These are phyloP conservation scores for Drosophila mayaguana DNA, from an alignment of 2,888 invertebrate genomes.

Conservation along the genomic window DNA sequence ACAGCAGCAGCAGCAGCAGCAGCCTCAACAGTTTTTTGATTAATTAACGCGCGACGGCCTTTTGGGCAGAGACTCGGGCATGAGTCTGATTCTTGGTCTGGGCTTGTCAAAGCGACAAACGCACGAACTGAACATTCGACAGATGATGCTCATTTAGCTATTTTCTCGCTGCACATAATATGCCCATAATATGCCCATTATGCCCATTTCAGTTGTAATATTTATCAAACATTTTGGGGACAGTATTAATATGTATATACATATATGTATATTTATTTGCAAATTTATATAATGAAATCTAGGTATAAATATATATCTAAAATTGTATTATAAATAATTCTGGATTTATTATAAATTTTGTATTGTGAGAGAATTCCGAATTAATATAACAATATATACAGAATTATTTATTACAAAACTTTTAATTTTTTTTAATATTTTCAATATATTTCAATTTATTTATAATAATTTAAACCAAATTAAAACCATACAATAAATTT, in stretches of 20 bases:
- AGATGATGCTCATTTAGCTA: constrained; percentile 28
- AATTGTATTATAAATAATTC: no score
- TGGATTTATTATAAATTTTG: no score
- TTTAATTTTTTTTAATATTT: no score
- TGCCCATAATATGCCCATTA: no score
- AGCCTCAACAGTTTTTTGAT: constrained; percentile 65
- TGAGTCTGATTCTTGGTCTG: constrained; percentile 27
- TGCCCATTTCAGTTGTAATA: not conserved
- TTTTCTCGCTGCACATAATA: constrained; percentile 17
- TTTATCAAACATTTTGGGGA: no score
- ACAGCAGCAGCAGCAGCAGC: constrained; percentile 24
- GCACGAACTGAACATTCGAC: constrained; percentile 24
- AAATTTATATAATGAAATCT: not conserved
- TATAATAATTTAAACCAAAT: not conserved
- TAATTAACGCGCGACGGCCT: constrained; percentile 69
- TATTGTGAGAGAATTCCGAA: no score
- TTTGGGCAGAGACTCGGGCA: constrained; percentile 38
- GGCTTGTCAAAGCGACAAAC: constrained; percentile 44
- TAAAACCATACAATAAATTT: not conserved
- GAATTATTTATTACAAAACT: no score
- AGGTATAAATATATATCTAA: not conserved
- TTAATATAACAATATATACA: not conserved
- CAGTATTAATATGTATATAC: no score
- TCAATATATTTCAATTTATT: no score
- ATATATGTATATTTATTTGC: no score